These are phyloP conservation scores for Kuschelorhynchus macadamiae DNA, from an alignment of 2,888 invertebrate species.

Conservation along the genomic window DNA sequence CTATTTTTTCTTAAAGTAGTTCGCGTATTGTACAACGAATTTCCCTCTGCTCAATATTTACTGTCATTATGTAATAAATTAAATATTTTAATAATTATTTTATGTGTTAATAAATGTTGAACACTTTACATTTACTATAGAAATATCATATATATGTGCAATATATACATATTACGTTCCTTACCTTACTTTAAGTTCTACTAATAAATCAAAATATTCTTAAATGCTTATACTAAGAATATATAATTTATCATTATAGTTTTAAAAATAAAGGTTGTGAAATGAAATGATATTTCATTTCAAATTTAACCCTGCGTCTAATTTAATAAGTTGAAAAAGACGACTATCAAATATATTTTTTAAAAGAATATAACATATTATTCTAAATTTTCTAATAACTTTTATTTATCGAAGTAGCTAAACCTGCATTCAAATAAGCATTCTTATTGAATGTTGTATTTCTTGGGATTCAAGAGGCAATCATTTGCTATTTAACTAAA, in stretches of 20 bases:
- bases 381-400: no score
- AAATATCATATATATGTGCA: slow-evolving; percentile 32
- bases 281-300: slow-evolving; percentile 53
- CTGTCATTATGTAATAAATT: not conserved
- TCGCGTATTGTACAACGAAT: slow-evolving; percentile 15
- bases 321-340: not conserved
- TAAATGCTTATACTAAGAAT: slow-evolving; percentile 27
- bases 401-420: no score
- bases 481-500: no score
- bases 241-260: slow-evolving; percentile 55
- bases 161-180: slow-evolving; percentile 29
- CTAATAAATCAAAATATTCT: slow-evolving; percentile 35
- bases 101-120: not conserved
- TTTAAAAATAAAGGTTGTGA: slow-evolving; percentile 62
- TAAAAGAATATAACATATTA: no score
- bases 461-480: no score
- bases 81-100: slow-evolving; percentile 3
- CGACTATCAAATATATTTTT: no score
- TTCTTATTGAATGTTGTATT: no score
- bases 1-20: no score
- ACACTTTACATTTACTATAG: slow-evolving; percentile 6
- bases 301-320: not conserved
- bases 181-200: slow-evolving; percentile 13
- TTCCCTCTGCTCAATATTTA: slow-evolving; percentile 13
- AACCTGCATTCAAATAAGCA: no score